Conservation (phyloP, 2,113 vertebrate species). For the Cololabis saira region DNA sequence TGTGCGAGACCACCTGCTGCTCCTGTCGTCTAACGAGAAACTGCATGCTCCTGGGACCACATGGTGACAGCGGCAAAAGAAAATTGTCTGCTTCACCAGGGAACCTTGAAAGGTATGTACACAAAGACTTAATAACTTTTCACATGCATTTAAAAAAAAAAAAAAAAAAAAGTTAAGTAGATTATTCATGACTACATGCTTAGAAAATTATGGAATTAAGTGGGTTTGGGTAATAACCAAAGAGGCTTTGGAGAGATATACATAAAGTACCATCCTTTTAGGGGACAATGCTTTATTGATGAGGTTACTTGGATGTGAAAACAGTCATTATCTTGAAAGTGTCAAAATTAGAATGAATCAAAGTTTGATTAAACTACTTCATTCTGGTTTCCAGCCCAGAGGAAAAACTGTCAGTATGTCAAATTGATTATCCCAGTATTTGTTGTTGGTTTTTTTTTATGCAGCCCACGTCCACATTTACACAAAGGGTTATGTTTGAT, state of each 20-base stretch:
- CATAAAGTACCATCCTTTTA: constrained; percentile 18
- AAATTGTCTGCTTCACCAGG: constrained; percentile 37
- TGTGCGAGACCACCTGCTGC: constrained; percentile 41
- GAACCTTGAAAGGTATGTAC: constrained; percentile 45
- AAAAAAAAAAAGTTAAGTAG: constrained; percentile 19
- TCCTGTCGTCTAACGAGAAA: constrained; percentile 51
- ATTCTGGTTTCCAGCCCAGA: constrained; percentile 35
- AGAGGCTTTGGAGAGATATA: constrained; percentile 33
- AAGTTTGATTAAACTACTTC: constrained; percentile 46
- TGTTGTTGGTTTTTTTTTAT: constrained; percentile 9
- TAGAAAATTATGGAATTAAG: constrained; percentile 41
- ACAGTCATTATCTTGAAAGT: constrained; percentile 43
- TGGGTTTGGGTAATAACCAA: constrained; percentile 37
- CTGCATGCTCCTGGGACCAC: constrained; percentile 41
- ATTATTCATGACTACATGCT: constrained; percentile 57
- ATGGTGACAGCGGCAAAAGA: constrained; percentile 23
- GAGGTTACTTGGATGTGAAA: constrained; percentile 41
- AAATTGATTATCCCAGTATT: constrained; percentile 1
- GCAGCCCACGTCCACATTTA: constrained; percentile 30
- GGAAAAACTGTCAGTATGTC: constrained; percentile 1
- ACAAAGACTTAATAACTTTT: constrained; percentile 49
- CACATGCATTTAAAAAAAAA: constrained; percentile 37
- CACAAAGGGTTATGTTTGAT: constrained; percentile 39
- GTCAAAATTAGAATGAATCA: constrained; percentile 57
- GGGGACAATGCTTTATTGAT: constrained; percentile 52